Conservation (phyloP, 53 echinoderm and acorn worm genomes). For the Stichopus horrens region DNA sequence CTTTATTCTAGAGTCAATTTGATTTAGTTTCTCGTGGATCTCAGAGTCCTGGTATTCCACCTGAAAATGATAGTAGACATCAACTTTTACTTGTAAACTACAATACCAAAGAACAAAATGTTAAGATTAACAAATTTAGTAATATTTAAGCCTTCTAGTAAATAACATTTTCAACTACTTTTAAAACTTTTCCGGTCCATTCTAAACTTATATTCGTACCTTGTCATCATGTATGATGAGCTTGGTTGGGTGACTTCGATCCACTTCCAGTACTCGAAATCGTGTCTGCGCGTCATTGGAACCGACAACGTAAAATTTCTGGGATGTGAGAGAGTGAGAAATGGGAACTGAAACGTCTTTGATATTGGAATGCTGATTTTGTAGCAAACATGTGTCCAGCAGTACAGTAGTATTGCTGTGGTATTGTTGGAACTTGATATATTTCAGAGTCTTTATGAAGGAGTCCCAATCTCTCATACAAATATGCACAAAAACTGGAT, state of each 20-base stretch:
- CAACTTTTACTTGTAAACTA: not conserved
- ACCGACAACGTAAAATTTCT: slow-evolving; percentile 88
- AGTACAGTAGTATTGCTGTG: not conserved
- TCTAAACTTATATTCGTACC: slow-evolving; percentile 48
- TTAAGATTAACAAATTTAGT: too few species aligned
- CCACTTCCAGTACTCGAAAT: slow-evolving; percentile 80
- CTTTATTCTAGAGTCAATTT: slow-evolving; percentile 24
- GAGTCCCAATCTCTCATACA: not conserved
- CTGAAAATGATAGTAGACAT: slow-evolving; percentile 46
- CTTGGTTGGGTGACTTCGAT: slow-evolving; percentile 74
- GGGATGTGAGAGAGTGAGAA: slow-evolving; percentile 5
- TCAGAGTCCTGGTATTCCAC: slow-evolving; percentile 65
- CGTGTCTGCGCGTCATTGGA: slow-evolving; percentile 80
- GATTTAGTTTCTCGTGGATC: slow-evolving; percentile 68
- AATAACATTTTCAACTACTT: not conserved
- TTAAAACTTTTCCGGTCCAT: not conserved
- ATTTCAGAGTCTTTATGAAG: too few species aligned
- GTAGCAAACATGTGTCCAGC: not conserved
- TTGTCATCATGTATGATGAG: slow-evolving; percentile 81
- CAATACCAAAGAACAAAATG: too few species aligned
- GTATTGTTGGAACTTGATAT: not conserved
- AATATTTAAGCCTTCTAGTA: not conserved
- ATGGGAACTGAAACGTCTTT: not conserved
- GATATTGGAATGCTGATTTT: too few species aligned
- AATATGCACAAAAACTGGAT: too few species aligned